phyloP scores from a whole-genome alignment of 2,888 invertebrate genomes.

The Andrena camellia region DNA sequence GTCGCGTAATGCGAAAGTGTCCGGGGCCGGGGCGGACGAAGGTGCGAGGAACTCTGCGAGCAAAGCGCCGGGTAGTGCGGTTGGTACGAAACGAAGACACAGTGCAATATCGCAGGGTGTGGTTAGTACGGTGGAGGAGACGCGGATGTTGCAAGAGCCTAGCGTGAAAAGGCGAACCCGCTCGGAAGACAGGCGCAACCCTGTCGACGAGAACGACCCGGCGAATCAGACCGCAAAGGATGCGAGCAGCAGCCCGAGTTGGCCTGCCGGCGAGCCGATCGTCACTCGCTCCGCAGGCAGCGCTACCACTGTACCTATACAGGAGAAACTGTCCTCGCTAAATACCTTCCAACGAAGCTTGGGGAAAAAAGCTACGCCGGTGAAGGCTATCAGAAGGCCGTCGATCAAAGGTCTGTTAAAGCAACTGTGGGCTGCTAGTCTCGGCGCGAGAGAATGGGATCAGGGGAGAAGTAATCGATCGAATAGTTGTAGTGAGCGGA shows the following conservation, averaged over 20 bases:
- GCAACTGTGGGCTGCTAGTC: slow-evolving; percentile 78
- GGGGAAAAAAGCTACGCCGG: slow-evolving; percentile 82
- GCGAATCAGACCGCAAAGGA: slow-evolving; percentile 74
- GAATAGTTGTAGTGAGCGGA: slow-evolving; percentile 57
- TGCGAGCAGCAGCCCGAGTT: slow-evolving; percentile 70
- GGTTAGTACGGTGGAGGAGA: slow-evolving; percentile 49
- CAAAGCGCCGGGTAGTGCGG: slow-evolving; percentile 40
- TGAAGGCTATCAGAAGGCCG: slow-evolving; percentile 80
- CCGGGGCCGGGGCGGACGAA: slow-evolving; percentile 46
- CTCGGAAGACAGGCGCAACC: slow-evolving; percentile 78
- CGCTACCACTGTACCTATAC: slow-evolving; percentile 56
- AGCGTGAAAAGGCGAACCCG: slow-evolving; percentile 79
- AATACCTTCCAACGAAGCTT: slow-evolving; percentile 81
- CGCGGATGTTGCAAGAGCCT: slow-evolving; percentile 67
- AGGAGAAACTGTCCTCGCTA: slow-evolving; percentile 79
- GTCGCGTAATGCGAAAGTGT: slow-evolving; percentile 53
- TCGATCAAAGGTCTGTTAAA: slow-evolving; percentile 80
- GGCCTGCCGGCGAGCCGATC: slow-evolving; percentile 70
- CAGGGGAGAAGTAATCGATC: slow-evolving; percentile 75
- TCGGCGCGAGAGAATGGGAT: slow-evolving; percentile 80
- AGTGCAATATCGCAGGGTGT: slow-evolving; percentile 74
- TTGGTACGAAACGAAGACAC: slow-evolving; percentile 74
- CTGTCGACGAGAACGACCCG: slow-evolving; percentile 85
- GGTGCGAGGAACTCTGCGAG: slow-evolving; percentile 34
- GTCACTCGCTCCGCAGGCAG: slow-evolving; percentile 58